A percentile compares a stretch with the other conserved stretches of the same genome.
These are phyloP conservation scores for Eilema caniola DNA, from an alignment of 2,888 invertebrate species.

Conservation along the genomic window DNA sequence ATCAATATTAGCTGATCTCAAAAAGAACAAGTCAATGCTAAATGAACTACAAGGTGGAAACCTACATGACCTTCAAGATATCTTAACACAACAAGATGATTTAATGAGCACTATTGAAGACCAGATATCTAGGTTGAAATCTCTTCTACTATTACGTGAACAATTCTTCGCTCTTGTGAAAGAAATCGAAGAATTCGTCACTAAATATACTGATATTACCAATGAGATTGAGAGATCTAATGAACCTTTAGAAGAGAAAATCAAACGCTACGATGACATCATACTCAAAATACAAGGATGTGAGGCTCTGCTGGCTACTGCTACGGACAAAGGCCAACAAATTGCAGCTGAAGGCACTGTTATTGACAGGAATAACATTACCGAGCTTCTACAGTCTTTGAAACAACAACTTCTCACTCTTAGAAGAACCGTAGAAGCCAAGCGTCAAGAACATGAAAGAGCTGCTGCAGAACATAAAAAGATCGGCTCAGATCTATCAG, in stretches of 20 bases:
- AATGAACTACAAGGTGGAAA: constrained; percentile 92
- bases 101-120: constrained; percentile 94
- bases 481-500: constrained; percentile 93
- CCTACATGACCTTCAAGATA: constrained; percentile 92
- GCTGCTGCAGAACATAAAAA: constrained; percentile 96
- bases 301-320: constrained; percentile 94
- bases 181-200: constrained; percentile 95
- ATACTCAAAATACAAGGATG: constrained; percentile 96
- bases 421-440: constrained; percentile 93
- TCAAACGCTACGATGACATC: constrained; percentile 94
- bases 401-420: constrained; percentile 94
- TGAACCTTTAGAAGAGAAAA: constrained; percentile 94
- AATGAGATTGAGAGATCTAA: constrained; percentile 94
- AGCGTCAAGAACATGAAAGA: constrained; percentile 94
- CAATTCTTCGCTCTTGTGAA: constrained; percentile 95
- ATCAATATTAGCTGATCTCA: constrained; percentile 91
- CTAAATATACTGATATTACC: constrained; percentile 94
- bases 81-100: constrained; percentile 94
- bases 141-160: constrained; percentile 93
- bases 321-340: constrained; percentile 96
- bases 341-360: constrained; percentile 96
- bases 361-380: constrained; percentile 94
- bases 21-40: constrained; percentile 92
- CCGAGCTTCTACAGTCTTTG: constrained; percentile 94
- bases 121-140: constrained; percentile 93